These are phyloP conservation scores for Eulacestoma nigropectus DNA, from an alignment of 2,113 vertebrate species.

Conservation along the genomic window DNA sequence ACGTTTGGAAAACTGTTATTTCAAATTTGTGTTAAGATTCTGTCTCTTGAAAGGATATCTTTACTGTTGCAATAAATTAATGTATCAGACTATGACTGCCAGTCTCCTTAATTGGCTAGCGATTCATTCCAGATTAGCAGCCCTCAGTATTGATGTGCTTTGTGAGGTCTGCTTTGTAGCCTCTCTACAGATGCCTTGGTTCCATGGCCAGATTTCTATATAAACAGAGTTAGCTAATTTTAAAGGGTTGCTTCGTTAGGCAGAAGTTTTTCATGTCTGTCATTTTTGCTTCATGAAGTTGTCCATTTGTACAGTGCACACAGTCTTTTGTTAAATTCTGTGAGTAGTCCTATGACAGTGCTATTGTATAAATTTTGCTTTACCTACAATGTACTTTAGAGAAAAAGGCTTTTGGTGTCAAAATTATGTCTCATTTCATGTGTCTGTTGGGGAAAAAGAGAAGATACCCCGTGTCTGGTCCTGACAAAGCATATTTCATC, in stretches of 20 bases:
- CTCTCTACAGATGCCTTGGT: background rate
- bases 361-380: background rate
- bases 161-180: background rate
- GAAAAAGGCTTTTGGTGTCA: background rate
- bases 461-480: background rate
- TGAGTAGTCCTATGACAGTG: background rate
- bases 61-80: background rate
- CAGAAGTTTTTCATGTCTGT: background rate
- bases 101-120: background rate
- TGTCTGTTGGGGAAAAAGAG: background rate
- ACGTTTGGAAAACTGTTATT: background rate
- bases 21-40: background rate
- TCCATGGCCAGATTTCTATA: background rate
- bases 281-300: background rate
- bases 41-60: background rate
- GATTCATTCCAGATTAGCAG: background rate
- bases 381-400: background rate
- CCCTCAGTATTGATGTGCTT: background rate
- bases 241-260: background rate
- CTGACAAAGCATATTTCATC: conserved; percentile 42
- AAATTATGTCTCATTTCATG: background rate
- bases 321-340: background rate
- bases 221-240: background rate
- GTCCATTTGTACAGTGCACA: background rate
- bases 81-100: background rate